phyloP scores from a whole-genome alignment of 1,140 invertebrate genomes.

The Temnothorax curvispinosus region DNA sequence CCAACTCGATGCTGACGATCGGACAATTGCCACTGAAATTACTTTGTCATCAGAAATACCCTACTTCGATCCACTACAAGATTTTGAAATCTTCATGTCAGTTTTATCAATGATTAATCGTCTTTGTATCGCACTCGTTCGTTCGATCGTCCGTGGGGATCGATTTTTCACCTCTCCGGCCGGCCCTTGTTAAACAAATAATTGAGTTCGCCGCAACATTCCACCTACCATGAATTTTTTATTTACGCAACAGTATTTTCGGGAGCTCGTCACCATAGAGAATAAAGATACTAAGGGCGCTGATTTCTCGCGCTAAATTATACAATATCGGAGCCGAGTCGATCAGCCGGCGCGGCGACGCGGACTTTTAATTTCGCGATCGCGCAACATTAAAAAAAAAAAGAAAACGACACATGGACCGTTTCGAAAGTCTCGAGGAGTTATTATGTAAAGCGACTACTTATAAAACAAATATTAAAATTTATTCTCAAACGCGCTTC shows the following conservation, averaged over 20 bases:
- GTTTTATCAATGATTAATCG: background rate
- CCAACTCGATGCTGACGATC: background rate
- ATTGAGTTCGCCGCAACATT: constrained; percentile 5
- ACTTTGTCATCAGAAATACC: background rate
- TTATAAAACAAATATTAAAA: constrained; percentile 52
- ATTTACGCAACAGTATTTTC: constrained; percentile 11
- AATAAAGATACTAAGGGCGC: background rate
- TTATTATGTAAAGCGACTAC: constrained; percentile 37
- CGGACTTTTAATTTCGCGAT: constrained; percentile 23
- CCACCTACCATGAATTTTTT: background rate
- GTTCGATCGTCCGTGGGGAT: background rate
- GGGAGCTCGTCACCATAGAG: background rate
- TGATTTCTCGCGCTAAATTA: constrained; percentile 40
- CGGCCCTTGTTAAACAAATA: background rate
- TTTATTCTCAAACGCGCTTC: constrained; percentile 38
- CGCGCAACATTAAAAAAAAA: background rate
- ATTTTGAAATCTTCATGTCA: background rate
- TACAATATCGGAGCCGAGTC: background rate
- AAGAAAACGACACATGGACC: background rate
- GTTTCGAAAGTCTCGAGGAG: constrained; percentile 30
- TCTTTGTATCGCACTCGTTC: background rate
- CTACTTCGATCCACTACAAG: background rate
- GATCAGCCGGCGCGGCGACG: background rate
- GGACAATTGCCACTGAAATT: background rate
- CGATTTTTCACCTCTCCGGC: constrained; percentile 11